phyloP scores from a whole-genome alignment of 2,888 invertebrate genomes.

The Ptycholaimellus sp. region DNA sequence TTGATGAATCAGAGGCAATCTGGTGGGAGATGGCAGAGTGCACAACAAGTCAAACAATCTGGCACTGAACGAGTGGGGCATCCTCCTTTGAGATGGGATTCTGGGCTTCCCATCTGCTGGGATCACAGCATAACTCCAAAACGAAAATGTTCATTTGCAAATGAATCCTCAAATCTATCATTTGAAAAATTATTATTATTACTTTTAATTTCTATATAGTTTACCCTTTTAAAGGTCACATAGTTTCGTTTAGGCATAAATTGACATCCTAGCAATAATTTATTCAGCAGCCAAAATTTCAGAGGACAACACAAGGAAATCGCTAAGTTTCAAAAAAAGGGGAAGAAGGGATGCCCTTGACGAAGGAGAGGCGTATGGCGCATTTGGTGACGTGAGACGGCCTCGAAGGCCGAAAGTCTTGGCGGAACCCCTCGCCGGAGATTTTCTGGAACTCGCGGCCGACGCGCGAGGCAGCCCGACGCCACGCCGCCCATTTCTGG shows the following conservation, averaged over 20 bases:
- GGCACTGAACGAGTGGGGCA: too few relatives aligned
- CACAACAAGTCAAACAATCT: too few relatives aligned
- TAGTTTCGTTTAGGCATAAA: slow-evolving; percentile 87
- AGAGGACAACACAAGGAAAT: too few relatives aligned
- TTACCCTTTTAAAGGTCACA: slow-evolving; percentile 65
- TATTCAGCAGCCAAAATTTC: slow-evolving; percentile 97
- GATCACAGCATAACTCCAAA: slow-evolving; percentile 84
- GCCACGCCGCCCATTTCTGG: slow-evolving; percentile 84
- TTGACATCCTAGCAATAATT: slow-evolving; percentile 93
- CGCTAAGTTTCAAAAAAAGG: not conserved
- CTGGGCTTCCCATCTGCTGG: slow-evolving; percentile 95
- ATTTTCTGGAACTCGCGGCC: slow-evolving; percentile 74
- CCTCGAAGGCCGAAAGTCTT: slow-evolving; percentile 95
- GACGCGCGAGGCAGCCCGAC: slow-evolving; percentile 92
- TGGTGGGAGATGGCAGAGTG: too few relatives aligned
- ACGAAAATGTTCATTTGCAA: too few relatives aligned
- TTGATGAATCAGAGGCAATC: too few relatives aligned
- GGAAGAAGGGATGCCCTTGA: too few relatives aligned
- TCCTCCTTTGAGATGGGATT: slow-evolving; percentile 88
- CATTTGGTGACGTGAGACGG: slow-evolving; percentile 98
- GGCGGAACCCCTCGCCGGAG: slow-evolving; percentile 63
- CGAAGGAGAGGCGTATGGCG: slow-evolving; percentile 93
- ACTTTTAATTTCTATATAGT: too few relatives aligned
- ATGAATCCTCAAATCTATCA: too few relatives aligned
- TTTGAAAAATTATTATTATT: too few relatives aligned